Evolutionary conservation across 2,888 invertebrate species (phyloP).

Genomic region (Eupithecia tripunctaria): DNA sequence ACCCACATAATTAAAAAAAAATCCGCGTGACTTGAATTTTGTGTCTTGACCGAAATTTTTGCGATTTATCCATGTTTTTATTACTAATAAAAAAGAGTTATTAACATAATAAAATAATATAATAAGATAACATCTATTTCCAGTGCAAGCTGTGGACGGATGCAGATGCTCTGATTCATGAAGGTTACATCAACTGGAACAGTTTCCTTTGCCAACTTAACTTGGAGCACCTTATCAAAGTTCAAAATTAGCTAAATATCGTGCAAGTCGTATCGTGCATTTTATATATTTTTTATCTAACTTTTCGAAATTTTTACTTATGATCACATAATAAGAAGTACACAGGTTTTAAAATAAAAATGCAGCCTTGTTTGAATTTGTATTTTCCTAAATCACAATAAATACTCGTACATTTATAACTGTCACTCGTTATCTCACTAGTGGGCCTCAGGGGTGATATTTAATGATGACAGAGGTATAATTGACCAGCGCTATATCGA

Average conservation of each 20-base stretch:
- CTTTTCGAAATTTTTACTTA: background rate
- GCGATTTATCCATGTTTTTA: background rate
- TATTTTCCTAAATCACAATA: slow-evolving; percentile 65
- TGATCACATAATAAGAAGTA: background rate
- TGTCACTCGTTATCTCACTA: slow-evolving; percentile 52
- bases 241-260: slow-evolving; percentile 49
- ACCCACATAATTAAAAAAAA: too few species aligned
- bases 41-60: background rate
- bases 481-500: background rate
- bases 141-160: slow-evolving; percentile 76
- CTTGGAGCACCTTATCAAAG: slow-evolving; percentile 76
- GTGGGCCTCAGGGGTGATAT: slow-evolving; percentile 27
- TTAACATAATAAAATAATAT: too few species aligned
- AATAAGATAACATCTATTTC: background rate
- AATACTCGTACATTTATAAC: slow-evolving; percentile 55
- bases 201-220: slow-evolving; percentile 78
- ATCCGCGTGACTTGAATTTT: background rate
- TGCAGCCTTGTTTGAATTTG: slow-evolving; percentile 39
- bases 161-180: slow-evolving; percentile 63
- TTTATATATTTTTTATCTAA: background rate
- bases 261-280: background rate
- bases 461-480: background rate
- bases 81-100: too few species aligned
- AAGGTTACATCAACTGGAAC: slow-evolving; percentile 77
- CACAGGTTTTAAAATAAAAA: slow-evolving; percentile 37